Conservation (phyloP, 30 jellyfish, hydroid and myxozoan genomes). For the Aurelia aurita region DNA sequence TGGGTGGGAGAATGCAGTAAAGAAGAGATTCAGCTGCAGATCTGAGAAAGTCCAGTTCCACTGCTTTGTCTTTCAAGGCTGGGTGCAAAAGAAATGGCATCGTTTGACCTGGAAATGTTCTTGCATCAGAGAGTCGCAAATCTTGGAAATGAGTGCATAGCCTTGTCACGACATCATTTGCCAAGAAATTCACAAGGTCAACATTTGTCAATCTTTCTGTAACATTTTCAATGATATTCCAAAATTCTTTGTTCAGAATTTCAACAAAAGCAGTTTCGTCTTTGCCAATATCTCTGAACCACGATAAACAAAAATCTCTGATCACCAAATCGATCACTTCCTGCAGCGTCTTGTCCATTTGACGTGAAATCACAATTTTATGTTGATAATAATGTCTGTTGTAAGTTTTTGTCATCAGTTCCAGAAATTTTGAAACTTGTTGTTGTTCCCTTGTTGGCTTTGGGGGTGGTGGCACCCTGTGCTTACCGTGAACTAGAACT, state of each 20-base stretch:
- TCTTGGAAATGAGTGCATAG: conserved; percentile 92
- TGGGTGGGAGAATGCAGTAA: conserved; percentile 87
- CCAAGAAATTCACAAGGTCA: conserved; percentile 89
- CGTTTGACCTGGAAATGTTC: conserved; percentile 87
- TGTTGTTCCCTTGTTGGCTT: conserved; percentile 78
- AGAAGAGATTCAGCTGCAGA: conserved; percentile 89
- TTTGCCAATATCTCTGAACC: conserved; percentile 96
- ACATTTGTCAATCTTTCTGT: conserved; percentile 81
- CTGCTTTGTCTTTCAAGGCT: conserved; percentile 77
- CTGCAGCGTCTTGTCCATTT: conserved; percentile 88
- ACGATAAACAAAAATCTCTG: conserved; percentile 93
- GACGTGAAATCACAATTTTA: conserved; percentile 83
- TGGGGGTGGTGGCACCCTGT: conserved; percentile 95
- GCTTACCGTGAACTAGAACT: conserved; percentile 91
- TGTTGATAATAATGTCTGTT: conserved; percentile 86
- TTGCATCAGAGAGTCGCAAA: conserved; percentile 92
- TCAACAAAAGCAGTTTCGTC: conserved; percentile 99
- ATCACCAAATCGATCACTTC: conserved; percentile 85
- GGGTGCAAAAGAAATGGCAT: conserved; percentile 96
- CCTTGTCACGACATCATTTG: conserved; percentile 80
- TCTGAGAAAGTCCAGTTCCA: conserved; percentile 84
- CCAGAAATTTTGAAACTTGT: conserved; percentile 69
- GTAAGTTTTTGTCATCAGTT: conserved; percentile 75
- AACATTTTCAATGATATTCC: conserved; percentile 92
- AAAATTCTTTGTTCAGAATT: conserved; percentile 88